Evolutionary conservation across 2,888 invertebrate genomes (phyloP).

Genomic region (Pimpla rufipes): DNA sequence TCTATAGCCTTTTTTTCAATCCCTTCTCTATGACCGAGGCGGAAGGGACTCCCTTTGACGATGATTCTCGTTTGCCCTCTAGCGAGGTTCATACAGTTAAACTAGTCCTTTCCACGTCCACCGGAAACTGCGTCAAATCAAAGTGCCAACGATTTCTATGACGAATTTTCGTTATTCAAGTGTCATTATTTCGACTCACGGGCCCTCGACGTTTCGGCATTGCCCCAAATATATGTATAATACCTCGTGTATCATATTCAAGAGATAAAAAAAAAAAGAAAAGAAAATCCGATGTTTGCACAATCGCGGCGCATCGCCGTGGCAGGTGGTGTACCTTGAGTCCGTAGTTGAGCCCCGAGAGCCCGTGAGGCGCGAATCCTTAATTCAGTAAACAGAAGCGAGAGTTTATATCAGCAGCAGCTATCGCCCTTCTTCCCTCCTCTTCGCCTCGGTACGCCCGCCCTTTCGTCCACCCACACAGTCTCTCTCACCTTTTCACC

Average conservation of each 20-base stretch:
- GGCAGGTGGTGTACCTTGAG: conserved; percentile 23
- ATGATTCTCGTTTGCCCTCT: background rate
- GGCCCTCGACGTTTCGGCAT: background rate
- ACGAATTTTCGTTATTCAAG: background rate
- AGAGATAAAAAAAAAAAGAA: background rate
- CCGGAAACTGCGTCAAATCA: background rate
- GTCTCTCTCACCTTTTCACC: conserved; percentile 53
- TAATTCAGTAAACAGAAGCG: conserved; percentile 68
- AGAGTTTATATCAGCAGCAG: conserved; percentile 63
- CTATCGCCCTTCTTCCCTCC: conserved; percentile 30
- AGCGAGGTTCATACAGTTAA: background rate
- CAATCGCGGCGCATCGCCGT: conserved; percentile 33
- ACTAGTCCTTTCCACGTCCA: background rate
- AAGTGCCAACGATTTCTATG: background rate
- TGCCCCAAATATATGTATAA: too few relatives aligned
- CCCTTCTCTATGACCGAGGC: background rate
- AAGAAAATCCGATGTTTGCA: background rate
- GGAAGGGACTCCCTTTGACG: background rate
- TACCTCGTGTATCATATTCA: background rate
- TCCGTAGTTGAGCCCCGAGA: conserved; percentile 21
- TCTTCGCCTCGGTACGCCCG: background rate
- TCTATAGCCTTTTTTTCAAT: background rate
- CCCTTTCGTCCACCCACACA: conserved; percentile 25
- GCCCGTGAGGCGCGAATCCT: conserved; percentile 55
- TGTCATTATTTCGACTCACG: background rate